Conservation (phyloP, 2,888 invertebrate genomes). For the Alcis repandata region DNA sequence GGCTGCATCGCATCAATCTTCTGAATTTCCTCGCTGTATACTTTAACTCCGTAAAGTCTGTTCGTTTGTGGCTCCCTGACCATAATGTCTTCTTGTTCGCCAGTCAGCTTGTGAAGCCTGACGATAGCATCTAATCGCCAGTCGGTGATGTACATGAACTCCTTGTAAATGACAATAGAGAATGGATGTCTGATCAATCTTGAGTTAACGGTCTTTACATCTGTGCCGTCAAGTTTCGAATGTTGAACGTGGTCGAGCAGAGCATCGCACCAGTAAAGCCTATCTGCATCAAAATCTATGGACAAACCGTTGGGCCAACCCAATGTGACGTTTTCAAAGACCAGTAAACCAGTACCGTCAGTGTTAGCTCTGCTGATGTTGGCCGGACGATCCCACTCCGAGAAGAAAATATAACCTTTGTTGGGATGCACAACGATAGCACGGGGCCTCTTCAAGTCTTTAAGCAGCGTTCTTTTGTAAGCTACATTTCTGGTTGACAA, state of each 20-base stretch:
- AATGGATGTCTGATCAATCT: constrained; percentile 95
- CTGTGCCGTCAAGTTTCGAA: constrained; percentile 95
- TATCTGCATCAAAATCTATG: constrained; percentile 94
- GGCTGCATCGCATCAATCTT: constrained; percentile 91
- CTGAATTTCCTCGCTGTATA: constrained; percentile 92
- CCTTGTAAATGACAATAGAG: constrained; percentile 95
- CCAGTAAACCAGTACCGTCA: constrained; percentile 94
- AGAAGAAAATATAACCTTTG: constrained; percentile 97
- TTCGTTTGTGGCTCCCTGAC: constrained; percentile 96
- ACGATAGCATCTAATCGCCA: constrained; percentile 98
- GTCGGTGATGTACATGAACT: constrained; percentile 98
- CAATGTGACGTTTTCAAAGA: constrained; percentile 95
- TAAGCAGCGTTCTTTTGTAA: constrained; percentile 93
- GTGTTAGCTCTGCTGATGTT: constrained; percentile 97
- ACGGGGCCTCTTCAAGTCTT: constrained; percentile 96
- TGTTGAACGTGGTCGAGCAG: constrained; percentile 98
- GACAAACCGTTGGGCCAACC: constrained; percentile 99
- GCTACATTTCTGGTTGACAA: constrained; percentile 95
- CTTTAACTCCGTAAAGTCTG: constrained; percentile 96
- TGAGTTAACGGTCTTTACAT: constrained; percentile 96
- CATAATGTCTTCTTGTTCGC: constrained; percentile 94
- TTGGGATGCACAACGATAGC: constrained; percentile 99
- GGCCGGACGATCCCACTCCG: constrained; percentile 98
- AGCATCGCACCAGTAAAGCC: constrained; percentile 99
- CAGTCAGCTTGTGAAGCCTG: constrained; percentile 94